A percentile compares a stretch with the other conserved stretches of the same genome.
These are phyloP conservation scores for Phyllotreta cruciferae DNA, from an alignment of 2,888 invertebrate species.

Conservation along the genomic window DNA sequence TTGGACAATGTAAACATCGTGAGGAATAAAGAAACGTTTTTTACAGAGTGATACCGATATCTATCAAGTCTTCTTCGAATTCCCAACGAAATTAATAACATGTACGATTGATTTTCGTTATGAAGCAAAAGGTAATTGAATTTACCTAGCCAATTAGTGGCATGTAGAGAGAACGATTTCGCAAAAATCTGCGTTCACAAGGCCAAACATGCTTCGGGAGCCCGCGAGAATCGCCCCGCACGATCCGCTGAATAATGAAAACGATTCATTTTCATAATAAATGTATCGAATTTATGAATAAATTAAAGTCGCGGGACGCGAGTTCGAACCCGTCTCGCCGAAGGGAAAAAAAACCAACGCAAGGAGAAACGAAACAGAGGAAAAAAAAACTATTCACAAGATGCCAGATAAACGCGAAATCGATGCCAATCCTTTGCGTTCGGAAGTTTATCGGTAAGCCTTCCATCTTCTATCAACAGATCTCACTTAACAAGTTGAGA, in stretches of 20 bases:
- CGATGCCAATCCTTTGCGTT: no score
- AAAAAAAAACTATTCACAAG: no score
- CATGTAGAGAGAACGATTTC: neutral
- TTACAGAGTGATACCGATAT: neutral
- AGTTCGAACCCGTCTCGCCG: no score
- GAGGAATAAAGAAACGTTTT: constrained; percentile 38
- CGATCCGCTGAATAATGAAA: constrained; percentile 50
- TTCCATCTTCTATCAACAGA: no score
- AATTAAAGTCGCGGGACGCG: constrained; percentile 40
- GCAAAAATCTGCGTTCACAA: neutral
- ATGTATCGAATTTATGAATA: constrained; percentile 53
- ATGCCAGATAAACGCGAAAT: no score
- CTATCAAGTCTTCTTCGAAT: neutral
- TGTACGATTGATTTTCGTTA: no score
- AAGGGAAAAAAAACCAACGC: no score
- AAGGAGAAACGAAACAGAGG: no score
- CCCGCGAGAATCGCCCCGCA: constrained; percentile 31
- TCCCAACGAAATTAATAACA: neutral
- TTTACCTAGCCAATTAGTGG: neutral
- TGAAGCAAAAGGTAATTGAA: no score
- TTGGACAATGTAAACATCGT: constrained; percentile 49
- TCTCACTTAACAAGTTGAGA: no score
- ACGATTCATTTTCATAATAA: constrained; percentile 51
- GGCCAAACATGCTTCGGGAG: neutral
- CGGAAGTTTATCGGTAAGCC: no score